Percentiles rank a stretch among this genome's conserved stretches.
These are phyloP conservation scores for Coelinius sp. DNA, from an alignment of 2,888 invertebrate species.

Conservation along the genomic window DNA sequence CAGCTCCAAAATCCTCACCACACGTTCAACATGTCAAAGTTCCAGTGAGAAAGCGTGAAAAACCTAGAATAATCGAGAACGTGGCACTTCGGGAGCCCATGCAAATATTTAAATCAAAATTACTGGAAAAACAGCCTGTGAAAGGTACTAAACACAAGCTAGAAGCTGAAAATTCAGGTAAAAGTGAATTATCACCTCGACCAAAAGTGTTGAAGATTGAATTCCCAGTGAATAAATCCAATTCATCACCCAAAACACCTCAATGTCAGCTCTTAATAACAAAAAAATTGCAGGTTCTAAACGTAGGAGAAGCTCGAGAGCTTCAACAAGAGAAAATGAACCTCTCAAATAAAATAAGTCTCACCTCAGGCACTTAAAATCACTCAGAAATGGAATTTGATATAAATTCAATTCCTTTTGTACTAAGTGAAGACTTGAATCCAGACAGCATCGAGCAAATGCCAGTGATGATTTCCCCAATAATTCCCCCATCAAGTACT, in stretches of 20 bases:
- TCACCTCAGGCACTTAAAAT: conserved; percentile 53
- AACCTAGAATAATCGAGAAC: conserved; percentile 67
- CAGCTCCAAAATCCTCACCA: conserved; percentile 52
- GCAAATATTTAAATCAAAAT: conserved; percentile 64
- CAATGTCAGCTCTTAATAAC: conserved; percentile 50
- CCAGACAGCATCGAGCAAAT: conserved; percentile 80
- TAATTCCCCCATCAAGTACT: conserved; percentile 54
- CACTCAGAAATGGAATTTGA: conserved; percentile 74
- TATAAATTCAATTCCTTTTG: conserved; percentile 84
- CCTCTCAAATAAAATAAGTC: conserved; percentile 38
- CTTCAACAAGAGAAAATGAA: conserved; percentile 42
- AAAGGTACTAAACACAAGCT: conserved; percentile 64
- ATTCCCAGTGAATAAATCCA: conserved; percentile 52
- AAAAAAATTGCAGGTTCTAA: conserved; percentile 59
- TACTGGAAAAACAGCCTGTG: conserved; percentile 58
- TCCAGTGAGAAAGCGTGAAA: conserved; percentile 68
- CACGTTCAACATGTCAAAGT: conserved; percentile 54
- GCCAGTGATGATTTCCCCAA: conserved; percentile 75
- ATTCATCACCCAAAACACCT: conserved; percentile 46
- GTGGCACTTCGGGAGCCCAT: conserved; percentile 65
- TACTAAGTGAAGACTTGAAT: conserved; percentile 80
- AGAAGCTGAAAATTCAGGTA: conserved; percentile 50
- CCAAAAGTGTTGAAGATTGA: conserved; percentile 64
- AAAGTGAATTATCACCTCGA: conserved; percentile 47
- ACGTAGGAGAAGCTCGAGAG: conserved; percentile 57